These are phyloP conservation scores for Fregata magnificens DNA, from an alignment of 2,113 vertebrate genomes.

Conservation along the genomic window DNA sequence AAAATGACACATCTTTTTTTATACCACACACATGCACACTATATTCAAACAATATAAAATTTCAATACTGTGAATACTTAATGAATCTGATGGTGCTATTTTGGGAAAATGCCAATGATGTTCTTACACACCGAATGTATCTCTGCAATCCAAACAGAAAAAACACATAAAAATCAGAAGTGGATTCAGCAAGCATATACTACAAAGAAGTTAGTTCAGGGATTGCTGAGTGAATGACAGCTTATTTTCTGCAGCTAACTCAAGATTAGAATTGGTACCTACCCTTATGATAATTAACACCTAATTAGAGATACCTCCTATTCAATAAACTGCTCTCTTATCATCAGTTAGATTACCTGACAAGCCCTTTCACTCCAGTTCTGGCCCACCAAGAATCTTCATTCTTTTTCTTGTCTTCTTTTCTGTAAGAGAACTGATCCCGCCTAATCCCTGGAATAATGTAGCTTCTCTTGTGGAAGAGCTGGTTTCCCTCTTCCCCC, in stretches of 20 bases:
- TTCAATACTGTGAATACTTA: neutral
- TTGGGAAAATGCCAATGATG: neutral
- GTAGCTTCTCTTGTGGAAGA: constrained; percentile 81
- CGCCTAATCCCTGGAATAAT: constrained; percentile 87
- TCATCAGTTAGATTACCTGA: constrained; percentile 83
- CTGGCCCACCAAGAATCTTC: constrained; percentile 76
- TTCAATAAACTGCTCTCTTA: constrained; percentile 76
- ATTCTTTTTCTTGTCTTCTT: constrained; percentile 72
- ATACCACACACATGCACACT: neutral
- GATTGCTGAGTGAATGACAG: constrained; percentile 59
- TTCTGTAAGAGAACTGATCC: constrained; percentile 81
- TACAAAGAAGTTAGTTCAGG: neutral
- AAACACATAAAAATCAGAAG: neutral
- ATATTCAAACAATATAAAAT: neutral
- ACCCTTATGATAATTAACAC: constrained; percentile 78
- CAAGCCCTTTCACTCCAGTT: constrained; percentile 81
- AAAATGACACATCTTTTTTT: neutral
- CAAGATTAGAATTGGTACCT: constrained; percentile 71
- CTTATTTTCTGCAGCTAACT: constrained; percentile 45
- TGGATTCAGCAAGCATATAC: neutral
- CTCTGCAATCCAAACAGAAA: neutral
- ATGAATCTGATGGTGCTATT: neutral
- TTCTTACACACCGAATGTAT: neutral
- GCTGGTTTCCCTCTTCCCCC: constrained; percentile 72
- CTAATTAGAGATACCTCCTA: constrained; percentile 83